phyloP scores from a whole-genome alignment of 1,140 invertebrate species.

The Goniozus legneri region DNA sequence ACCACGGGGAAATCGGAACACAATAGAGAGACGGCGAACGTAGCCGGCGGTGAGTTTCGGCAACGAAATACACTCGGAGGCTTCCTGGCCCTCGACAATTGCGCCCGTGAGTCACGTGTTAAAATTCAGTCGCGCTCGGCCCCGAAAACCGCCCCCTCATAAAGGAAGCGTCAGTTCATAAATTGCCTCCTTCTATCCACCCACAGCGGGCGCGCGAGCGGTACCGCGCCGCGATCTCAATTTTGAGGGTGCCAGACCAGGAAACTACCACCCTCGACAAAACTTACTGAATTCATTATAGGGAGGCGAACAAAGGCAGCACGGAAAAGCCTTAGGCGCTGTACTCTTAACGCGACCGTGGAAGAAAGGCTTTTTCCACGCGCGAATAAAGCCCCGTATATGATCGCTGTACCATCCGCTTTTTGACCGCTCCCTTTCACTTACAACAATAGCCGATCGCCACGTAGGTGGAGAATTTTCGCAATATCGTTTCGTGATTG shows the following conservation, averaged over 20 bases:
- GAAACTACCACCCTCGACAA: conserved; percentile 52
- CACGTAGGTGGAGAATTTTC: no score
- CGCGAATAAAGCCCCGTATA: not conserved
- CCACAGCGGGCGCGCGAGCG: conserved; percentile 18
- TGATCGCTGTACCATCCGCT: not conserved
- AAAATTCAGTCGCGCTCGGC: conserved; percentile 48
- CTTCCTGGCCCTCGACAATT: no score
- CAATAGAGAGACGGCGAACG: no score
- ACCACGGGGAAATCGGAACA: no score
- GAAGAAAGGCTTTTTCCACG: not conserved
- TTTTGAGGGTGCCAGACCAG: conserved; percentile 50
- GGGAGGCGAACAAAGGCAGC: conserved; percentile 47
- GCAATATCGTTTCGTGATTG: no score
- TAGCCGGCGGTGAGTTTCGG: no score
- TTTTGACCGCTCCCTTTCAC: not conserved
- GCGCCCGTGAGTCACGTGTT: conserved; percentile 17
- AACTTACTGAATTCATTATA: conserved; percentile 53
- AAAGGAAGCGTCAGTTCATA: conserved; percentile 52
- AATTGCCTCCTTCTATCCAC: conserved; percentile 38
- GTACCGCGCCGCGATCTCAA: conserved; percentile 47
- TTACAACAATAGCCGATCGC: not conserved
- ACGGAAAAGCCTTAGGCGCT: conserved; percentile 38
- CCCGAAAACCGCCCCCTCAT: conserved; percentile 38
- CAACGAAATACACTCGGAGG: no score
- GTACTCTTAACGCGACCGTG: conserved; percentile 7